phyloP scores from a whole-genome alignment of 2,113 vertebrate species.

The Peromyscus californicus region DNA sequence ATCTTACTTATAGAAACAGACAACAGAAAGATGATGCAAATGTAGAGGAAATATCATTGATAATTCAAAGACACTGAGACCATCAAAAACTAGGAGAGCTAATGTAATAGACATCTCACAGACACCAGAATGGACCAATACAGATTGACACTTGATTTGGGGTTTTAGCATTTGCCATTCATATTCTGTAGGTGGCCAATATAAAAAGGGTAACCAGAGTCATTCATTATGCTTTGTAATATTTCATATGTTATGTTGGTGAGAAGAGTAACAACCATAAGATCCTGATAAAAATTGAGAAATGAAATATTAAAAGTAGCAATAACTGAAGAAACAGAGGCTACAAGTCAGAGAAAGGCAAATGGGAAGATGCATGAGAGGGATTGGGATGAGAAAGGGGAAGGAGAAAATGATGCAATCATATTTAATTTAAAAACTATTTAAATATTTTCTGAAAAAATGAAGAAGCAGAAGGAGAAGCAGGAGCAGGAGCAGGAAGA shows the following conservation, averaged over 20 bases:
- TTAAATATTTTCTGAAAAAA: too few relatives aligned
- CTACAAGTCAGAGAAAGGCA: too few relatives aligned
- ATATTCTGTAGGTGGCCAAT: background rate
- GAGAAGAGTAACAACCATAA: background rate
- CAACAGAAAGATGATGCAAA: background rate
- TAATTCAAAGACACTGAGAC: background rate
- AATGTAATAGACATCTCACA: background rate
- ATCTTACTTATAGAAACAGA: background rate
- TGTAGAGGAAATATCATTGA: background rate
- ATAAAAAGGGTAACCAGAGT: too few relatives aligned
- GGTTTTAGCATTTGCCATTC: background rate
- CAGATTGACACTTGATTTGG: background rate
- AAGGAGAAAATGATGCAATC: too few relatives aligned
- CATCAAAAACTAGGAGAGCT: background rate
- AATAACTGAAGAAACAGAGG: too few relatives aligned
- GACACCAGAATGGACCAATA: background rate
- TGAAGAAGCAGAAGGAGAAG: too few relatives aligned
- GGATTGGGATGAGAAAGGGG: too few relatives aligned
- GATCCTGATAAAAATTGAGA: background rate
- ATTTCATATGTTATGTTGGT: too few relatives aligned
- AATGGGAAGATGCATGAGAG: too few relatives aligned
- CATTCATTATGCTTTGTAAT: too few relatives aligned
- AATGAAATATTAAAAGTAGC: background rate
- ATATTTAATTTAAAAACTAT: too few relatives aligned
- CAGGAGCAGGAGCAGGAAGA: too few relatives aligned